Base-by-base conservation (phyloP, 2,113 vertebrate genomes). In the Natator depressus region DNA sequence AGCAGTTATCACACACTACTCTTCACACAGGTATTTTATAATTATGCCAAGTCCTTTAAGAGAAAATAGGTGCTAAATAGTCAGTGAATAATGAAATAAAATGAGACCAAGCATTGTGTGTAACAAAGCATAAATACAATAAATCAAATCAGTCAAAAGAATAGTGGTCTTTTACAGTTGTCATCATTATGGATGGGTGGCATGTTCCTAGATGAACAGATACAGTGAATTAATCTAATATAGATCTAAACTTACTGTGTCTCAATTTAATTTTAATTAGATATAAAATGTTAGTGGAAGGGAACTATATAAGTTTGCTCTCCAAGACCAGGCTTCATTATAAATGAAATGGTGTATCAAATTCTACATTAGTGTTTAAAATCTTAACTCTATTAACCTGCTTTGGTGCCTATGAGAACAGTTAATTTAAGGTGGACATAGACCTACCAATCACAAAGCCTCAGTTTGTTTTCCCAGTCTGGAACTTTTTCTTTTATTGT, bases 401-500 rank as follows among this genome's bases (percentile, higher is more conserved):
- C 95, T 97, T 96, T 93, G 97, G 42, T 98, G 96, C 91, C 93
- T 97, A 94, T 93, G 97, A 96, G 97, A 95, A 97, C 93, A 92
- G 90, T 96, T 98, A 97, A 96, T 96, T 98, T 97, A 98, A 98
- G 94, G 97, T 94, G 96, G 94, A 96, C 95, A 97, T 97, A 96
- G 94, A 54, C 95, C 81, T 88, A 93, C 96, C 89, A 93, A 91
- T 69, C 8, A 0, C 80, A 75, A 95, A 93, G 95, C 89, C 97
- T 95, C 93, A 96, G 62, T 91, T 95, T 94, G 87, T 53, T 93
- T 86, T 94, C 79, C 94, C 89, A 96, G 91, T 57, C 95, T 87
- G 88, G 47, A 94, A 87, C 91, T 96, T 31, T 35, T 85, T 31
- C 16, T 85, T 96, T 88, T 94, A 91, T 89, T 95, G 88, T 96